Conservation (phyloP, 1,140 invertebrate species). For the Tetranychus urticae region DNA sequence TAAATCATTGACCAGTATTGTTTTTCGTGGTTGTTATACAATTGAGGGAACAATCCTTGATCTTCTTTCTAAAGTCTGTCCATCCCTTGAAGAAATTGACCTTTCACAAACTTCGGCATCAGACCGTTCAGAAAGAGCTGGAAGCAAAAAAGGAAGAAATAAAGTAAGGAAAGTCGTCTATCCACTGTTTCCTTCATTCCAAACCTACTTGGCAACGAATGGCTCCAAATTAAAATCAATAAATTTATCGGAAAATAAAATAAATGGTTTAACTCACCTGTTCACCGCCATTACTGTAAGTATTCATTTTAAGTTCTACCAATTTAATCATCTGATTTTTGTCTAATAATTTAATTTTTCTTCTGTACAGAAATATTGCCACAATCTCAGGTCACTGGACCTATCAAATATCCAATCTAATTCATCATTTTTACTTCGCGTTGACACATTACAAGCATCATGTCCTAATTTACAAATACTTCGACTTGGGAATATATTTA, state of each 20-base stretch:
- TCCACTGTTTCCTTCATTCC: neutral
- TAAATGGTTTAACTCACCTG: neutral
- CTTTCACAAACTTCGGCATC: neutral
- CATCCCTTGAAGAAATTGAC: neutral
- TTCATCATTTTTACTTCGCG: neutral
- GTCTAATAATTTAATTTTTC: neutral
- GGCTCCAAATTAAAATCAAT: constrained; percentile 1
- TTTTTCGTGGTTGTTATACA: constrained; percentile 1
- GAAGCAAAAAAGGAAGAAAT: neutral
- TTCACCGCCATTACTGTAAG: constrained; percentile 2
- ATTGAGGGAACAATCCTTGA: neutral
- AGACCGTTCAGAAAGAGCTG: neutral
- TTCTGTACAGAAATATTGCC: constrained; percentile 28
- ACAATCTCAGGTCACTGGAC: constrained; percentile 3
- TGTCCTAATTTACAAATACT: constrained; percentile 5
- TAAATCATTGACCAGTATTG: neutral
- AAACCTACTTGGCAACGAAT: neutral
- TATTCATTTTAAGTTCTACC: neutral
- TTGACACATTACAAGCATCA: constrained; percentile 4
- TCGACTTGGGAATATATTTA: constrained; percentile 3
- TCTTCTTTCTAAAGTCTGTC: neutral
- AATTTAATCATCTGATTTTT: neutral
- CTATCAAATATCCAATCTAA: constrained; percentile 4
- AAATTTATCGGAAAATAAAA: constrained; percentile 4
- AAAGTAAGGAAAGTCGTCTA: neutral